Evolutionary conservation across 2,797 vertebrate genomes (phyloP), one percentile per base, ranked within the genome.

Genomic region (Tarsius wallacei): DNA sequence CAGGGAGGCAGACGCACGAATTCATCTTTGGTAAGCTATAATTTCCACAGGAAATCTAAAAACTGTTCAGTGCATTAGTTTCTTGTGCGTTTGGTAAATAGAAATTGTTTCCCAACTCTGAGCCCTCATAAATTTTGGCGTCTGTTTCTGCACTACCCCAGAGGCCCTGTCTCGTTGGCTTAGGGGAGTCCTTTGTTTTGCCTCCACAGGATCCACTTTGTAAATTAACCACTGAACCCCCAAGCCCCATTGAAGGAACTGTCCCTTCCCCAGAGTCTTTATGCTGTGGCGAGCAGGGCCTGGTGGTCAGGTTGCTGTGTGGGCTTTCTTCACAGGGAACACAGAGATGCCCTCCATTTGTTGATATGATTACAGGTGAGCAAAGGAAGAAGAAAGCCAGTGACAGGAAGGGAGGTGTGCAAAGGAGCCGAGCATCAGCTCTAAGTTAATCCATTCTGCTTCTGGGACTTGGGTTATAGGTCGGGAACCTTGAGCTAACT

Each of bases 1-100:
- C 33, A 90, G 90, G 33, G 95, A 93, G 42, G 61, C 22, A 90
- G 77, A 53, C 17, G 31, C 4, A 83, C 77, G 86, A 85, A 42
- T 78, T 66, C 11, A 64, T 64, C 55, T 81, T 77, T 19, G 4
- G 59, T 51, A 63, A 92, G 28, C 22, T 59, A 2, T 51, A 15
- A 33, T 51, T 94, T 88, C 33, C 59, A 64, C 7, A 22, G 55
- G 77, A 86, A 85, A 80, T 86, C 66, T 51, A 53, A 88, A 57
- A 91, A 47, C 13, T 78, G 11, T 51, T 86, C 3, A 74, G 2
- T 49, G 13, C 9, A 68, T 68, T 55, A 31, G 10, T 91, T 91
- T 89, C 68, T 59, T 86, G 13, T 83, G 76, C 83, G 26, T 90
- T 89, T 87, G 70, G 22, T 63, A 49, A 89, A 2, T 36, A 73